Percentiles rank a stretch among this genome's conserved stretches.
Evolutionary conservation across 2,888 invertebrate genomes (phyloP).

Genomic region (Acleris cristana): DNA sequence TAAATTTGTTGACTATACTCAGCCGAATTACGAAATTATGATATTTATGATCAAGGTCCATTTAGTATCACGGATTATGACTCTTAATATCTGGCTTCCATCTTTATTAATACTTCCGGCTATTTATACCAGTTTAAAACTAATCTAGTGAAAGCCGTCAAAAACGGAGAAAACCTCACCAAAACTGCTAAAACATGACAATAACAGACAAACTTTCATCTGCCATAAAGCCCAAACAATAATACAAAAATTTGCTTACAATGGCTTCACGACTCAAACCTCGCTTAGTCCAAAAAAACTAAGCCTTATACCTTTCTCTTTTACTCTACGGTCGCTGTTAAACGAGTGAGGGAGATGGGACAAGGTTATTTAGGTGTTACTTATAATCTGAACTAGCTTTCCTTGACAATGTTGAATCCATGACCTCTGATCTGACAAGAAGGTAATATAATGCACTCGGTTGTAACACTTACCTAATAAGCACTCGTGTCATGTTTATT

Average conservation of each 20-base stretch:
- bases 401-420: not conserved
- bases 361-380: not conserved
- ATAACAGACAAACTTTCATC: conserved; percentile 14
- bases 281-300: not conserved
- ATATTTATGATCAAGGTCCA: too few species aligned
- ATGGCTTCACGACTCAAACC: conserved; percentile 4
- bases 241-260: conserved; percentile 13
- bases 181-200: conserved; percentile 3
- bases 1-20: too few species aligned
- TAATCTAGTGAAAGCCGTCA: not conserved
- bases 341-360: not conserved
- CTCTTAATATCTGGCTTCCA: too few species aligned
- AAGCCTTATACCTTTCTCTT: conserved; percentile 1
- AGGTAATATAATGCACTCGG: not conserved
- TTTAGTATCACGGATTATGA: too few species aligned
- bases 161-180: not conserved
- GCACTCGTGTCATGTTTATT: conserved; percentile 5
- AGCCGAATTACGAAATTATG: too few species aligned
- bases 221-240: conserved; percentile 10
- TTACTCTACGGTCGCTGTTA: not conserved
- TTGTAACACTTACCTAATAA: conserved; percentile 11
- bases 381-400: not conserved
- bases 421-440: not conserved
- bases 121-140: too few species aligned
- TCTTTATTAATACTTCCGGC: too few species aligned